Evolutionary conservation across 2,113 vertebrate species (phyloP), one percentile per base, ranked within the genome.

Genomic region (Furnarius figulus): DNA sequence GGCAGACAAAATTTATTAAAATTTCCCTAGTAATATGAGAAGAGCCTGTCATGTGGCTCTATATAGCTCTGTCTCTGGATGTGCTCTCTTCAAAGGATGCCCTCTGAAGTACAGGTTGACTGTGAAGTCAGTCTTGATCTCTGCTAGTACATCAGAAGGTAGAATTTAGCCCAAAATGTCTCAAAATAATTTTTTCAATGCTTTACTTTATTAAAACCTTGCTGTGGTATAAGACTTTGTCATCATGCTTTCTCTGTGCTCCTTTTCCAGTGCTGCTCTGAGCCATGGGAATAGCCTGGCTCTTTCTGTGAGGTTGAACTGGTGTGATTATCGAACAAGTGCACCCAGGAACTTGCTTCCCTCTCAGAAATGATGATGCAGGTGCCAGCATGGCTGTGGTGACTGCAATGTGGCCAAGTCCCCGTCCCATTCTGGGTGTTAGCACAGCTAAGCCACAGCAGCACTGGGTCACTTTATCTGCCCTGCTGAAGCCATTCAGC

Each of bases 401-500:
- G 59, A 39, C 13, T 2, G 0, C 35, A 6, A 0, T 20, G 19
- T 7, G 13, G 44, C 42, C 42, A 17, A 28, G 71, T 88, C 21
- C 9, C 30, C 27, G 12, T 80, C 15, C 25, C 9, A 3, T 63
- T 74, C 46, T 62, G 44, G 19, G 1, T 65, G 12, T n/a, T 56
- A n/a, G 42, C 67, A 79, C 44, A 56, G 37, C 46, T 80, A 35
- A 85, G 44, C 17, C 16, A 7, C 58, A 14, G 18, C 55, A 74
- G 42, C 66, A 15, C 24, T 47, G 24, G 14, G 9, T 63, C 19
- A 2, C n/a, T 78, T 50, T 22, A 19, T 14, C 37, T 30, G 8
- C 31, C 0, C 2, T 59, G 35, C n/a, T 5, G 1, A 59, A 93
- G 66, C 31, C 2, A 0, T 44, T 21, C 25, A 58, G 74, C 10